Conservation (phyloP, 1,140 invertebrate genomes). For the Cyphomyrmex costatus region DNA sequence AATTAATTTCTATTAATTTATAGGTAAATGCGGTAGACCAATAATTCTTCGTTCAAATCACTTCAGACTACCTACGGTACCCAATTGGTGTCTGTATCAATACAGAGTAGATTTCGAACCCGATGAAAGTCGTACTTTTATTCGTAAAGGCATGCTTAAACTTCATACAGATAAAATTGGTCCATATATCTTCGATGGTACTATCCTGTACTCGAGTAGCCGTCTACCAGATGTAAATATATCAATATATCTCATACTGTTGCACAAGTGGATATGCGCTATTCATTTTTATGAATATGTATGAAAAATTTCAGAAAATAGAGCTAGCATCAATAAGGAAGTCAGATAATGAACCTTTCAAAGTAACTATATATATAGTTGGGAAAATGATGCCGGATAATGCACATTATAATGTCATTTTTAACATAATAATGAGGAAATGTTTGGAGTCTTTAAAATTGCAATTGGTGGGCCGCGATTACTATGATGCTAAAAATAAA, state of each 20-base stretch:
- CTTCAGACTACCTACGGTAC: constrained; percentile 89
- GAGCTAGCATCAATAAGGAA: constrained; percentile 79
- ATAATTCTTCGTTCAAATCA: constrained; percentile 91
- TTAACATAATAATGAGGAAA: constrained; percentile 92
- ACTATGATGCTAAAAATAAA: constrained; percentile 91
- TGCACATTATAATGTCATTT: constrained; percentile 86
- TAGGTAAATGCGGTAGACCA: constrained; percentile 87
- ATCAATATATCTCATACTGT: neutral
- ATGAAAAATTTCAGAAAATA: constrained; percentile 74
- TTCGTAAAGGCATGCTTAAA: constrained; percentile 89
- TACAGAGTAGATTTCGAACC: constrained; percentile 94
- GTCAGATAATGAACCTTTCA: constrained; percentile 78
- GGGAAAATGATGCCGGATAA: constrained; percentile 82
- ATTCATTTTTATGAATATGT: neutral
- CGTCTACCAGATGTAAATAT: constrained; percentile 77
- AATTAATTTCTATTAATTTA: constrained; percentile 39
- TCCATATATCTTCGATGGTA: constrained; percentile 87
- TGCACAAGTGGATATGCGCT: neutral
- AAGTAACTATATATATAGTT: constrained; percentile 81
- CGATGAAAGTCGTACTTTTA: constrained; percentile 89
- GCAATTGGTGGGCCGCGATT: constrained; percentile 92
- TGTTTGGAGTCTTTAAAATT: constrained; percentile 89
- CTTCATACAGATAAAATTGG: constrained; percentile 88
- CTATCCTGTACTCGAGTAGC: constrained; percentile 81
- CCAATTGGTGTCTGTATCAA: constrained; percentile 93